Evolutionary conservation across 2,888 invertebrate genomes (phyloP), one percentile per base, ranked within the genome.

Genomic region (Deilephila porcellus): DNA sequence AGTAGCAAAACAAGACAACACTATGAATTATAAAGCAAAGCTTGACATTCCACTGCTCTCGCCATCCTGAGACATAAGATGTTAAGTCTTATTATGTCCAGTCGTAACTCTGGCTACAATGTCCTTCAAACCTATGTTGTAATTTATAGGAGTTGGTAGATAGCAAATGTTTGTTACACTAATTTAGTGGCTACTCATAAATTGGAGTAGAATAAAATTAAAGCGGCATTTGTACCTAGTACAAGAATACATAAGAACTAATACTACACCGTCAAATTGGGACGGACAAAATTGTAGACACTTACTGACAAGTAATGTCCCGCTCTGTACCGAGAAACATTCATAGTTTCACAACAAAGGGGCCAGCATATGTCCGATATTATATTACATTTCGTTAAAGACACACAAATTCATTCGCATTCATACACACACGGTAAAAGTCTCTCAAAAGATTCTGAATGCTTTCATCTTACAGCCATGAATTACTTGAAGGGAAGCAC

Each of bases 401-500:
- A 37, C 34, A 4, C 25, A 45, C 45, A 32, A 25, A 45, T 5
- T 67, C 64, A n/a, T 20, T 25, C 20, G 11, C 64, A 45, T 4
- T 25, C 0, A 67, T 20, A 45, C 64, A 67, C 45, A 14, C 17
- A 20, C 25, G 5, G 7, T 25, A 25, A 37, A 52, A 67, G 17
- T 67, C 1, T 67, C 20, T 67, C 25, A 52, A 52, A 29, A 17
- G 25, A 6, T 11, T 4, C 25, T 1, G 52, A 67, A 45, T 52
- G 67, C 25, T 67, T 67, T 67, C 25, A 45, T 63, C 37, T 63
- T 67, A 67, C 25, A 52, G 25, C 45, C 67, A 67, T 52, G 34
- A 52, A 29, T 45, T 67, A 20, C 20, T 37, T 20, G n/a, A 34
- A 45, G 37, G n/a, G 20, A 37, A 64, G 11, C 37, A 37, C 25